Base-by-base conservation (phyloP, 2,797 vertebrate species). In the Urophycis tenuis region DNA sequence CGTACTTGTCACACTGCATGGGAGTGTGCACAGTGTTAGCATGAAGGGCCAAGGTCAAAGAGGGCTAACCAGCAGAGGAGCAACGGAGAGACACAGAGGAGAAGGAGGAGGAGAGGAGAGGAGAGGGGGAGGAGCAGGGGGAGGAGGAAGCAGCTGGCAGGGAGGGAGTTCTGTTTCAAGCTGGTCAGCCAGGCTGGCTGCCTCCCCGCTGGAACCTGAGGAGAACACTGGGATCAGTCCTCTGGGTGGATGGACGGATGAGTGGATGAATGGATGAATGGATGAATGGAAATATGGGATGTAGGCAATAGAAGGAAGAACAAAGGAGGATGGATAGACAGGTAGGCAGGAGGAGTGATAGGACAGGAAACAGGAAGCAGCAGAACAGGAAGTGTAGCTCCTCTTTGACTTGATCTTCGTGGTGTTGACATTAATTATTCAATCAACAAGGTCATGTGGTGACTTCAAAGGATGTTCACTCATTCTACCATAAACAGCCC, bases 361-460 rank as follows among this genome's bases (percentile, higher is more conserved):
- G 41, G 3, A 19, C 41, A 17, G 41, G 41, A 22, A 53, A 22
- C 19, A 53, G 49, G 22, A 6, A n/a, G 49, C 6, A 6, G 19
- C 0, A n/a, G 19, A 53, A 22, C 4, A n/a, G 49, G 49, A 53
- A n/a, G 49, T 53, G 49, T n/a, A 53, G 49, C n/a, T 19, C 49
- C 49, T n/a, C 22, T 22, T 53, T n/a, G 49, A 53, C 49, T 53
- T 53, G 49, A 53, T 53, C 49, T n/a, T 94, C 95, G 94, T 91
- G 90, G 92, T 93, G 94, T 93, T 92, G 90, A 93, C 94, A 96
- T 97, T 94, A 96, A 97, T 97, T 95, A 97, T 97, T 97, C 94
- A 96, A 94, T 94, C 95, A 94, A 95, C 95, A 94, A 94, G 92
- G 95, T 95, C 94, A 93, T 95, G 95, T 94, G 92, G 94, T 95